Conservation (phyloP, 2,797 vertebrate genomes). For the Sarcophilus harrisii region DNA sequence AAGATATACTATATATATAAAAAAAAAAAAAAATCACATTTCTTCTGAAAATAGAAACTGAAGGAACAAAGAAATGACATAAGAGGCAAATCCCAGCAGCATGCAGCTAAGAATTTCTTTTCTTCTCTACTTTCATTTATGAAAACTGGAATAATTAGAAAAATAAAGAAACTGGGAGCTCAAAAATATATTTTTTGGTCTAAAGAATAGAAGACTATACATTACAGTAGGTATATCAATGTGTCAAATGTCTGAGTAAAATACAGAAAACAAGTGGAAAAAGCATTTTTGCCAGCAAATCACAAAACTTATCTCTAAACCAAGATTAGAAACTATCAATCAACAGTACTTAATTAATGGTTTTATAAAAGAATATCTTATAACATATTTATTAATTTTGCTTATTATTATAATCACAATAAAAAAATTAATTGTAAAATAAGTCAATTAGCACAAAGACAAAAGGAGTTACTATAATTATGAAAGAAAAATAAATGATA, state of each 20-base stretch:
- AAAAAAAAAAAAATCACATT: background rate
- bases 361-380: slow-evolving; percentile 27
- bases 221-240: slow-evolving; percentile 3
- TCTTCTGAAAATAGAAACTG: background rate
- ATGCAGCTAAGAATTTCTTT: background rate
- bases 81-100: background rate
- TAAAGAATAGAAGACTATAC: slow-evolving; percentile 3
- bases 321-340: background rate
- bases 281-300: background rate
- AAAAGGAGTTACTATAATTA: background rate
- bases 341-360: background rate
- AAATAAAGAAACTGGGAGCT: background rate
- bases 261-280: background rate
- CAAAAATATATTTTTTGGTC: background rate
- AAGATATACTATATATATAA: background rate
- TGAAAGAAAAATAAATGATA: background rate
- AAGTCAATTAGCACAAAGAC: slow-evolving; percentile 6
- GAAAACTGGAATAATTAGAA: background rate
- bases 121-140: background rate
- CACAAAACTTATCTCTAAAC: background rate
- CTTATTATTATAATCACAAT: slow-evolving; percentile 31
- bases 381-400: slow-evolving; percentile 9
- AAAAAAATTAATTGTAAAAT: slow-evolving; percentile 45
- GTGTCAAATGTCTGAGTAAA: background rate
- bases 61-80: background rate